These are phyloP conservation scores for Octonoba sinensis DNA, from an alignment of 2,888 invertebrate species.

Conservation along the genomic window DNA sequence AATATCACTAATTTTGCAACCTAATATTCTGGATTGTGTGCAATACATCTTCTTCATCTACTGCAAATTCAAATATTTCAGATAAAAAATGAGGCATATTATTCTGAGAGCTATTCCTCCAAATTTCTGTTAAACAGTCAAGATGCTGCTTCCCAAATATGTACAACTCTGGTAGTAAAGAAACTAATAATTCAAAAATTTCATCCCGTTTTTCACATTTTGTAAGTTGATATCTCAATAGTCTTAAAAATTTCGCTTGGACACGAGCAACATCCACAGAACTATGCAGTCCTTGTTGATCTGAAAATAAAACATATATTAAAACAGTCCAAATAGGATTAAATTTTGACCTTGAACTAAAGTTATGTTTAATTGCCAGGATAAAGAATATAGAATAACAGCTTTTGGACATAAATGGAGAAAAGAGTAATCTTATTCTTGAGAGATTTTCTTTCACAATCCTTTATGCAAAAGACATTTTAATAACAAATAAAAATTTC, in stretches of 20 bases:
- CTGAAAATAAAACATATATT: neutral
- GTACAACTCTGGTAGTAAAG: conserved; percentile 11
- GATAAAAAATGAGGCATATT: neutral
- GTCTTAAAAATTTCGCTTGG: conserved; percentile 10
- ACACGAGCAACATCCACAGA: neutral
- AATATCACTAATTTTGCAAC: too few relatives aligned
- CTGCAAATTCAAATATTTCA: conserved; percentile 2
- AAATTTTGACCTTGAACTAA: too few relatives aligned
- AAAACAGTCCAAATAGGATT: too few relatives aligned
- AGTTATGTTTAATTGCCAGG: too few relatives aligned
- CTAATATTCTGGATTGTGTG: too few relatives aligned
- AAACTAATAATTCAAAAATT: neutral
- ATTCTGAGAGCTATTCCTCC: neutral
- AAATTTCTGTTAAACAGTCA: neutral
- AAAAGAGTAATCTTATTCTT: too few relatives aligned
- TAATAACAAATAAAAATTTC: too few relatives aligned
- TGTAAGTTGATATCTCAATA: conserved; percentile 7
- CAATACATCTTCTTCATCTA: conserved; percentile 8
- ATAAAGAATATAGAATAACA: too few relatives aligned
- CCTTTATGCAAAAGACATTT: too few relatives aligned
- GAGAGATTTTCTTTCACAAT: too few relatives aligned
- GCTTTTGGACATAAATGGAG: too few relatives aligned
- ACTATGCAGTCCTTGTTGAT: neutral
- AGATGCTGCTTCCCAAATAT: conserved; percentile 3
- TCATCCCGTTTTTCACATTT: neutral